Conservation (phyloP, 2,888 invertebrate genomes). For the Hyles lineata region DNA sequence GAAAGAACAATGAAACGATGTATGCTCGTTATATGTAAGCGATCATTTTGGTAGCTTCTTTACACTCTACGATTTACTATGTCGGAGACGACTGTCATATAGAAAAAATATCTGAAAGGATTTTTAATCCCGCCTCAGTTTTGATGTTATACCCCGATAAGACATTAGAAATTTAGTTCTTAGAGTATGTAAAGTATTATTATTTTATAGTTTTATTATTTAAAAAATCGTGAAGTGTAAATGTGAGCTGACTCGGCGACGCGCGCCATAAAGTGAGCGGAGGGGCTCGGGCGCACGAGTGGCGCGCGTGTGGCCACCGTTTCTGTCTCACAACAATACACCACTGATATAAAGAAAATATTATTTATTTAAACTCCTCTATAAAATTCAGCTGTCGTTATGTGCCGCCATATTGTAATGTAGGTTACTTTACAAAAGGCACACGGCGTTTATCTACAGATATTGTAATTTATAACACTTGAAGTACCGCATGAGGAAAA, state of each 20-base stretch:
- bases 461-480: constrained; percentile 59
- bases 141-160: too few relatives aligned
- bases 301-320: constrained; percentile 81
- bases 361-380: constrained; percentile 81
- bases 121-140: too few relatives aligned
- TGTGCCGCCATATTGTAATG: constrained; percentile 70
- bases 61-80: constrained; percentile 53
- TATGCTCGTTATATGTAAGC: constrained; percentile 64
- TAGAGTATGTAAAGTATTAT: too few relatives aligned
- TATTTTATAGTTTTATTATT: neutral
- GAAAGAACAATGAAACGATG: constrained; percentile 78
- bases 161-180: too few relatives aligned
- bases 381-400: constrained; percentile 75
- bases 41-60: constrained; percentile 56
- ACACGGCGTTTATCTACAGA: constrained; percentile 58
- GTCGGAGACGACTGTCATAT: neutral
- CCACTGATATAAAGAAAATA: constrained; percentile 84
- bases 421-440: constrained; percentile 58
- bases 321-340: constrained; percentile 78
- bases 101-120: too few relatives aligned
- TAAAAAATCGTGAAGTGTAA: constrained; percentile 61
- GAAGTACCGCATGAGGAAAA: constrained; percentile 40
- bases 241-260: constrained; percentile 51
- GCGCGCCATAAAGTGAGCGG: constrained; percentile 61
- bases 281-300: constrained; percentile 50